Base-by-base conservation (phyloP, 2,113 vertebrate genomes). In the Anas platyrhynchos region DNA sequence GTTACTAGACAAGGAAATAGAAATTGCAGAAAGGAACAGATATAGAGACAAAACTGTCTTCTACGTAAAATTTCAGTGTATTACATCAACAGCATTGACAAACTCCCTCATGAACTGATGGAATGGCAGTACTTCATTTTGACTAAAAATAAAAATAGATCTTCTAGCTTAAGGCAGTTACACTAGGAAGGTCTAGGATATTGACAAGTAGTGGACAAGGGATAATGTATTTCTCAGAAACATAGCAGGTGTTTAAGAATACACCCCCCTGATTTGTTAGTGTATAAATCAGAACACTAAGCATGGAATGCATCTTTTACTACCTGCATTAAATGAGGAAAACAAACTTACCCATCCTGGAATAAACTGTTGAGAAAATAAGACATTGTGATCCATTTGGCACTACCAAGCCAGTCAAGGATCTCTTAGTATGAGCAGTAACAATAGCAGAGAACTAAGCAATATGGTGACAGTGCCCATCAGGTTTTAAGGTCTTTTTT, bases 331-430 rank as follows among this genome's bases (percentile, higher is more conserved):
- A 82, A 82, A 68, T 2, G 14, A 54, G 16, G 17, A 69, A 83
- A 83, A 48, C 20, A 48, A 48, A 11, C 5, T 58, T 69, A 67
- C 16, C 7, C 13, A 58, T 32, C 7, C 46, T 34, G n/a, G 34
- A 92, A 83, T 31, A 80, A 88, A 83, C 9, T 3, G 8, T 3
- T 3, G 34, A 63, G 7, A 92, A 7, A 69, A 75, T 1, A 52
- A 79, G 27, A 71, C 12, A 32, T 0, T 23, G 48, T n/a, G 7
- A 66, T 55, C 7, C 4, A 20, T 36, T 16, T 1, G 0, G 55
- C 43, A 79, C 0, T 38, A 46, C n/a, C n/a, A 62, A 81, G 11
- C 20, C 43, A 89, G 18, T 0, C 1, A 32, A 79, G 5, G 21
- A 10, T 43, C 11, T n/a, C 12, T 56, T 65, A 38, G 9, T 61